phyloP scores from a whole-genome alignment of 23 tunicate species.

The Corella eumyota region DNA sequence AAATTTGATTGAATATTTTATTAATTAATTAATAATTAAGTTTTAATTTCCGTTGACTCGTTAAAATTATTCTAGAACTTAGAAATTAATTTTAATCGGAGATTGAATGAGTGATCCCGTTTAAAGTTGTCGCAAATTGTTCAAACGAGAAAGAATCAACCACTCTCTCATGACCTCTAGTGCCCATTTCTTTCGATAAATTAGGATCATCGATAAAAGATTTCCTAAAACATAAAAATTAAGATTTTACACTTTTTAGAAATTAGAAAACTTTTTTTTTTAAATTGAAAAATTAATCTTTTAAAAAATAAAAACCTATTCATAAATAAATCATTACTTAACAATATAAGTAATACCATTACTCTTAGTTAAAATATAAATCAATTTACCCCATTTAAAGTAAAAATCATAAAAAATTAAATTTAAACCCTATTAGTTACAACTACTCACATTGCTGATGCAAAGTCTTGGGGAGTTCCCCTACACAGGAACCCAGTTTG shows the following conservation, averaged over 20 bases:
- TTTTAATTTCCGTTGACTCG: too few relatives aligned
- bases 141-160: conserved; percentile 51
- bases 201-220: conserved; percentile 24
- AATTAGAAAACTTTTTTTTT: neutral
- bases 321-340: too few relatives aligned
- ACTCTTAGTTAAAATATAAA: too few relatives aligned
- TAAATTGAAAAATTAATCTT: too few relatives aligned
- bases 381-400: too few relatives aligned
- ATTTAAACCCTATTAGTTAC: too few relatives aligned
- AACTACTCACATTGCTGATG: conserved; percentile 62
- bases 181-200: conserved; percentile 45
- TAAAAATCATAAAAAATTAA: too few relatives aligned
- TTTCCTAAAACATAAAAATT: conserved; percentile 24
- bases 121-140: conserved; percentile 39
- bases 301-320: too few relatives aligned
- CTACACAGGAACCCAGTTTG: conserved; percentile 76
- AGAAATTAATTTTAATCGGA: neutral
- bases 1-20: too few relatives aligned
- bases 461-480: conserved; percentile 26
- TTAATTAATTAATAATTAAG: too few relatives aligned
- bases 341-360: neutral
- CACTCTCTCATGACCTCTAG: conserved; percentile 47
- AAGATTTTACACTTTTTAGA: neutral
- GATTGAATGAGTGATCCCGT: conserved; percentile 50
- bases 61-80: too few relatives aligned